phyloP scores from a whole-genome alignment of 2,888 invertebrate genomes.

The Dolichomitus sp. region DNA sequence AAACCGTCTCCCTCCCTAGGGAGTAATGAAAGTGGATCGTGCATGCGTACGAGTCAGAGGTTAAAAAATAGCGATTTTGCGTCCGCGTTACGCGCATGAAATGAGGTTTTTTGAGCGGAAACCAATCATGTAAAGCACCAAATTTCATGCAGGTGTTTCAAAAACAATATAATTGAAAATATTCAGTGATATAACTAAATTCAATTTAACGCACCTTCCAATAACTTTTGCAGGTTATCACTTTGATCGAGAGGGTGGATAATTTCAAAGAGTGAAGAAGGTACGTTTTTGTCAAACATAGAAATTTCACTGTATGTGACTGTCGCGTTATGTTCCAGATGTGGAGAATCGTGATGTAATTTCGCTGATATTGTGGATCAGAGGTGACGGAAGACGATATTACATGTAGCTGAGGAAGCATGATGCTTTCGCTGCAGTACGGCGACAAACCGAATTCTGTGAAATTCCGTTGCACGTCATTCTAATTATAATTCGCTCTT shows the following conservation, averaged over 20 bases:
- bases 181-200: neutral
- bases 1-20: no score
- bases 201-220: neutral
- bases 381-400: constrained; percentile 4
- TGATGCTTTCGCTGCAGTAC: neutral
- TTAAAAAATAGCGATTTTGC: no score
- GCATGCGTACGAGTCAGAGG: no score
- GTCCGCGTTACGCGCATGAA: no score
- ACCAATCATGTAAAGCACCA: no score
- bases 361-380: neutral
- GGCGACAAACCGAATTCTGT: constrained; percentile 11
- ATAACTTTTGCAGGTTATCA: neutral
- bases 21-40: no score
- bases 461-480: constrained; percentile 35
- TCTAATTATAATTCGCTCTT: constrained; percentile 47
- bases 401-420: neutral
- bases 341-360: neutral
- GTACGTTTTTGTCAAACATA: neutral
- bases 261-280: neutral
- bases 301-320: neutral
- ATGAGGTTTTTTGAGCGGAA: no score
- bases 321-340: neutral
- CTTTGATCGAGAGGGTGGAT: neutral
- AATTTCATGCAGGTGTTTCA: no score
- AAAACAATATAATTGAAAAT: no score